Conservation (phyloP, 2,797 vertebrate species). For the Sphenopsis melanotis region DNA sequence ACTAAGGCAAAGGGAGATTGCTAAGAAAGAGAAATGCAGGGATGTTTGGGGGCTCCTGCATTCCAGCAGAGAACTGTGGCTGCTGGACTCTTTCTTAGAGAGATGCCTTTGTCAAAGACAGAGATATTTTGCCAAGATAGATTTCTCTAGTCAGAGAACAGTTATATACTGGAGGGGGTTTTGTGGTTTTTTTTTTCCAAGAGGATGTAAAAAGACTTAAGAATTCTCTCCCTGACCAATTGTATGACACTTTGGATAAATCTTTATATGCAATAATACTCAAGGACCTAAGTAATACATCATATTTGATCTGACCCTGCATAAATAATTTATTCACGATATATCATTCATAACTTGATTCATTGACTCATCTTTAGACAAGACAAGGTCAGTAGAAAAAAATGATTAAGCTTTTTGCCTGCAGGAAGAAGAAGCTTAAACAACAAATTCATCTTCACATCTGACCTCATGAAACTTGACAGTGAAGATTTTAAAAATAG, state of each 20-base stretch:
- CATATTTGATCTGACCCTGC: conserved; percentile 69
- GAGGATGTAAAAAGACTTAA: neutral
- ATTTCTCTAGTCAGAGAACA: conserved; percentile 1
- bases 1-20: neutral
- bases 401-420: conserved; percentile 72
- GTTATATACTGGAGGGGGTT: neutral
- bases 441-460: conserved; percentile 76
- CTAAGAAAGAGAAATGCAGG: neutral
- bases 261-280: conserved; percentile 65
- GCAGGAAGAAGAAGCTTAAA: conserved; percentile 67
- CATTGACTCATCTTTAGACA: conserved; percentile 74
- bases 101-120: neutral
- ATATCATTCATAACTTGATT: conserved; percentile 74
- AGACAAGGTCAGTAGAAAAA: conserved; percentile 75
- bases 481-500: conserved; percentile 47
- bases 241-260: conserved; percentile 65
- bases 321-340: conserved; percentile 79
- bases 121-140: neutral
- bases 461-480: conserved; percentile 72
- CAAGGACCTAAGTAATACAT: conserved; percentile 66
- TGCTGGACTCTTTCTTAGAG: neutral
- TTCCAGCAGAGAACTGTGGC: neutral
- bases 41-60: neutral
- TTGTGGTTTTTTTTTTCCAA: neutral
- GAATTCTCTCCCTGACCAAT: conserved; percentile 28